Evolutionary conservation across 2,888 invertebrate genomes (phyloP), one percentile per base, ranked within the genome.

Genomic region (Xiphydria camelus): DNA sequence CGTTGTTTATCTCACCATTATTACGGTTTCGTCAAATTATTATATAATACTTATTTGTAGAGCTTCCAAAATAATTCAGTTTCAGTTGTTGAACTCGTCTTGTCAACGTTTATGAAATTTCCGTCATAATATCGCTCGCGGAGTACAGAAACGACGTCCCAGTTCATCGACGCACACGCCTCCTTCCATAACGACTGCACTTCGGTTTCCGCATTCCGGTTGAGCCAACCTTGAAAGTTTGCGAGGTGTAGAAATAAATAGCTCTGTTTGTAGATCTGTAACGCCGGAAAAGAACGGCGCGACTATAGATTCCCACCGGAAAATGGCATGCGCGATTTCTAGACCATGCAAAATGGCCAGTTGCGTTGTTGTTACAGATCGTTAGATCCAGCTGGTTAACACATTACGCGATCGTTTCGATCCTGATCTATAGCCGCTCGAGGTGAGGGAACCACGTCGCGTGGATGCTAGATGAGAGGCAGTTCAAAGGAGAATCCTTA

Each of bases 181-280:
- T n/a, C n/a, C n/a, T n/a, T n/a, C n/a, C n/a, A n/a, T n/a, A n/a
- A n/a, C n/a, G n/a, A n/a, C n/a, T n/a, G n/a, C n/a, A n/a, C n/a
- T n/a, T n/a, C n/a, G n/a, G n/a, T n/a, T 64, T 64, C 62, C 62
- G 63, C 61, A 59, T 64, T 64, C 61, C 61, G 47, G 43, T 53
- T 61, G 61, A 55, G 51, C 26, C 49, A 45, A 51, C 36, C 47
- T 47, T 51, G 51, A 61, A 60, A n/a, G 59, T 64, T 60, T 57
- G 54, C 55, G 47, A 49, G 57, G 59, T 63, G 57, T 53, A 49
- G 49, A 48, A 62, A 62, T 66, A 67, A 62, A 66, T 60, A 57
- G 60, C 53, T 51, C 57, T 43, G 51, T 61, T 62, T 61, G 53
- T 54, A 59, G 55, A 53, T 61, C 60, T 64, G 51, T 4, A 9